A percentile compares a stretch with the other conserved stretches of the same genome.
phyloP scores from a whole-genome alignment of 2,888 invertebrate genomes.

The Pedicia rivosa region DNA sequence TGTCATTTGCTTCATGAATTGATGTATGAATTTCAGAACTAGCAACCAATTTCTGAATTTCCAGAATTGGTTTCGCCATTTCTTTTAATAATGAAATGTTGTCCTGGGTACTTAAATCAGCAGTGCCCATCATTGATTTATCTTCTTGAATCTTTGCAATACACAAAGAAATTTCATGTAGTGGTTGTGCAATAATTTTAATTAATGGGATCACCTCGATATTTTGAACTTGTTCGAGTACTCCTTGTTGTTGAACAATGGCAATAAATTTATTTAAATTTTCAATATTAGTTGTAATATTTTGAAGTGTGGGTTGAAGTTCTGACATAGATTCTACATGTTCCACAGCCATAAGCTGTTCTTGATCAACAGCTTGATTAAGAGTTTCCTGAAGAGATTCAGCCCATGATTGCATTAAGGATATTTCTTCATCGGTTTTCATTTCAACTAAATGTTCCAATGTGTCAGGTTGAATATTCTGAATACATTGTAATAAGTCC shows the following conservation, averaged over 20 bases:
- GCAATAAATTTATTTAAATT: background rate
- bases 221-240: slow-evolving; percentile 8
- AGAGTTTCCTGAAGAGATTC: slow-evolving; percentile 17
- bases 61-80: slow-evolving; percentile 9
- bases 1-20: slow-evolving; percentile 1
- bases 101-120: background rate
- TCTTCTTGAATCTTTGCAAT: slow-evolving; percentile 22
- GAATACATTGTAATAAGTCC: slow-evolving; percentile 19
- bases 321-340: background rate
- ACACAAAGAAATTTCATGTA: slow-evolving; percentile 22
- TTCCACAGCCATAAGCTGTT: background rate
- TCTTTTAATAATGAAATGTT: slow-evolving; percentile 8
- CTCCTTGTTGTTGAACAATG: background rate
- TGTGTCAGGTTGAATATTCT: slow-evolving; percentile 19
- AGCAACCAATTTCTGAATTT: slow-evolving; percentile 9
- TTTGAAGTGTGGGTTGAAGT: background rate
- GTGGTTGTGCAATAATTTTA: slow-evolving; percentile 19
- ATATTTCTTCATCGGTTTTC: slow-evolving; percentile 40
- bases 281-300: background rate
- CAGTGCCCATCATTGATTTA: background rate
- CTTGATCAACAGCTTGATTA: slow-evolving; percentile 5
- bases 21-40: slow-evolving; percentile 6
- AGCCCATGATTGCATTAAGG: slow-evolving; percentile 38
- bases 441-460: slow-evolving; percentile 36
- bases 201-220: slow-evolving; percentile 11